Percentiles rank a stretch among this genome's conserved stretches.
phyloP scores from a whole-genome alignment of 2,113 vertebrate species.

The Gymnarchus niloticus region DNA sequence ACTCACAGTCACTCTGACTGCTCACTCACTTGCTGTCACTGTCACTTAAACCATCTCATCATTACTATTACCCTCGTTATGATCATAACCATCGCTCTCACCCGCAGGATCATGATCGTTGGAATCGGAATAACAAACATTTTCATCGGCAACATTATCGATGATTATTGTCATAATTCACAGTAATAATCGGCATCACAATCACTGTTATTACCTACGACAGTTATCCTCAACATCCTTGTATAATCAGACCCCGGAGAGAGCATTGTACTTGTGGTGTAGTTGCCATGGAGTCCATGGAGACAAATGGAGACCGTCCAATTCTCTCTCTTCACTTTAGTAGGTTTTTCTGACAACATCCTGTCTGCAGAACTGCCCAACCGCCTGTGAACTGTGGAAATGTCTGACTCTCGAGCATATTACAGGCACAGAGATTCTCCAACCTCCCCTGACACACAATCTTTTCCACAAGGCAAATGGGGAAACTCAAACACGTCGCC shows the following conservation, averaged over 20 bases:
- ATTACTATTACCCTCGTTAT: background rate
- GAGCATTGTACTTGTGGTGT: background rate
- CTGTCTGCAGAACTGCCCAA: background rate
- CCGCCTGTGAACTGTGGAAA: background rate
- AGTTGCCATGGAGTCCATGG: background rate
- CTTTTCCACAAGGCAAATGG: too few species aligned
- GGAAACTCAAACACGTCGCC: too few species aligned
- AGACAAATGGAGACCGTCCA: background rate
- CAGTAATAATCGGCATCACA: background rate
- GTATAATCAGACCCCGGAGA: background rate
- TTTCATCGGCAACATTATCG: background rate
- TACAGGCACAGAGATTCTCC: background rate
- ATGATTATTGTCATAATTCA: background rate
- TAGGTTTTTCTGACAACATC: background rate
- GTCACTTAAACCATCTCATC: too few species aligned
- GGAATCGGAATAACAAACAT: background rate
- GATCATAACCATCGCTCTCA: background rate
- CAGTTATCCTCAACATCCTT: background rate
- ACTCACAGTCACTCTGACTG: too few species aligned
- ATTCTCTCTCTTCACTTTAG: background rate
- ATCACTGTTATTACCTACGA: constrained; percentile 1
- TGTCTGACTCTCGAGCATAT: background rate
- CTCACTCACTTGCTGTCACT: too few species aligned
- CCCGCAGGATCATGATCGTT: background rate
- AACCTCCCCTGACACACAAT: too few species aligned